These are phyloP conservation scores for Rhea pennata DNA, from an alignment of 2,113 vertebrate species.

Conservation along the genomic window DNA sequence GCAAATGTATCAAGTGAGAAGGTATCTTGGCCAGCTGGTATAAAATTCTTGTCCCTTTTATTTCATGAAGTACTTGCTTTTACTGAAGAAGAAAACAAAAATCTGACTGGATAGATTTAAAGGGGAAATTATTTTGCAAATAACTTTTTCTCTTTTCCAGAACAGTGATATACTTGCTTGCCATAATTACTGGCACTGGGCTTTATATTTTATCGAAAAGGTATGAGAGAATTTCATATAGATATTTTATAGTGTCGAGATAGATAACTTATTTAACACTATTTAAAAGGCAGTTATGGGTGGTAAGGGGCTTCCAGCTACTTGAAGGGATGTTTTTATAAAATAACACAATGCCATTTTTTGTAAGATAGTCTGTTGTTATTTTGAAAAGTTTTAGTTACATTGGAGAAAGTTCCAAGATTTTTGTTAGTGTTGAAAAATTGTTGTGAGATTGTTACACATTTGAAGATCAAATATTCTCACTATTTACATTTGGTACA, in stretches of 20 bases:
- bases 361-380: neutral
- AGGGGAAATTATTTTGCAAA: neutral
- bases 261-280: neutral
- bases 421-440: neutral
- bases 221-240: slow-evolving; percentile 71
- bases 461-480: neutral
- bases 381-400: neutral
- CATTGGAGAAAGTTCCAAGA: neutral
- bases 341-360: neutral
- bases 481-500: neutral
- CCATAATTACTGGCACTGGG: slow-evolving; percentile 99
- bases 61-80: neutral
- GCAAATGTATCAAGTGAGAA: neutral
- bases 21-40: neutral
- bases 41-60: neutral
- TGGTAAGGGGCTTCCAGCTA: neutral
- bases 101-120: neutral
- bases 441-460: neutral
- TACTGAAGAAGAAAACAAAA: neutral
- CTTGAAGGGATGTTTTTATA: neutral
- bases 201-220: slow-evolving; percentile 92
- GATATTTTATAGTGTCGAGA: neutral
- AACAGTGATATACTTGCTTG: slow-evolving; percentile 86
- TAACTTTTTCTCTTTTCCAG: slow-evolving; percentile 64
- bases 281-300: neutral